Evolutionary conservation across 1,140 invertebrate genomes (phyloP), one percentile per base, ranked within the genome.

Genomic region (Drosophila kurseongensis): DNA sequence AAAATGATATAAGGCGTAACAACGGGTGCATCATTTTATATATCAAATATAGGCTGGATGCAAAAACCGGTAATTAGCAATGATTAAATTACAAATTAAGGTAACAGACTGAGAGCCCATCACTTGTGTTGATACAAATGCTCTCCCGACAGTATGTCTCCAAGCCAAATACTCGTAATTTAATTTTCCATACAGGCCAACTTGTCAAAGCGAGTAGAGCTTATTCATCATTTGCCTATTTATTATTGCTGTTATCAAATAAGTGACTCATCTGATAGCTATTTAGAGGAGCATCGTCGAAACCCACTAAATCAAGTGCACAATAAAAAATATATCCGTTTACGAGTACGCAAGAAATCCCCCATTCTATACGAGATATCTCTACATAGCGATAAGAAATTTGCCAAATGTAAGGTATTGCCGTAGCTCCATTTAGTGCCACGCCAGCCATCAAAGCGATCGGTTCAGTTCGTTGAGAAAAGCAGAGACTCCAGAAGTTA

Each of bases 321-420:
- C 66, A 71, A 72, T 71, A 72, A 58, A 58, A 35, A 14, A 48
- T n/a, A 36, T 58, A 72, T 68, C 14, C 52, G 36, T 57, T 71
- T 50, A 71, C 50, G 29, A 58, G 38, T 47, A 47, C 32, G 44
- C 23, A 6, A 7, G 52, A 38, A 71, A 58, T 29, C 68, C 66
- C 65, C 65, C 18, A 5, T 12, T 68, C 12, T 44, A n/a, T 36
- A 8, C 29, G 13, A 27, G n/a, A 14, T 69, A 14, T 38, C 55
- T 23, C 27, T 9, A 10, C 27, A 32, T 7, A 14, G 38, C 36
- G 74, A 77, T 77, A 77, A 77, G 74, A 77, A 77, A 56, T n/a
- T 9, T n/a, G 13, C 42, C 38, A 29, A 13, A 4, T 2, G 47
- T 42, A 32, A 77, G 40, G 55, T 50, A 38, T 55, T 57, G 54